phyloP scores from a whole-genome alignment of 2,797 vertebrate species.

The Crocodylus rhombifer region DNA sequence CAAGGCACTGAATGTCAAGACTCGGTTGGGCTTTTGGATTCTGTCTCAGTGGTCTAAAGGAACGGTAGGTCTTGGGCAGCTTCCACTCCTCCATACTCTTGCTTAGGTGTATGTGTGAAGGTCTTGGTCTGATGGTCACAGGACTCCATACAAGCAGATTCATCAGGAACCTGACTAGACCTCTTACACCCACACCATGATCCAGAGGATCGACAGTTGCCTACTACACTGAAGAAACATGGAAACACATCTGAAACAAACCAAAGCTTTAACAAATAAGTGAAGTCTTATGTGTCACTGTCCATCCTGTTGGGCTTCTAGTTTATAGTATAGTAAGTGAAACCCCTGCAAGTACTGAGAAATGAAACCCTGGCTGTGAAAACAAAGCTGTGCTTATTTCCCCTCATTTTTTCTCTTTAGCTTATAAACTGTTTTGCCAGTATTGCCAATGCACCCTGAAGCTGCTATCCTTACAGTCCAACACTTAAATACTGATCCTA shows the following conservation, averaged over 20 bases:
- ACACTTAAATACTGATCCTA: neutral
- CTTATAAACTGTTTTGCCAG: neutral
- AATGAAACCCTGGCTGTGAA: neutral
- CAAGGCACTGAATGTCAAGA: too few relatives aligned
- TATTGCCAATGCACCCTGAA: neutral
- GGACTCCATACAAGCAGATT: too few relatives aligned
- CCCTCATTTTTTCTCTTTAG: neutral
- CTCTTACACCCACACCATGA: too few relatives aligned
- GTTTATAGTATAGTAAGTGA: neutral
- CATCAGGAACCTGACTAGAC: too few relatives aligned
- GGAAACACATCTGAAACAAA: conserved; percentile 57
- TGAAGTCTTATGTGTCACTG: neutral
- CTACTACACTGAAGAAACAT: neutral
- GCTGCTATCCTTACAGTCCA: neutral
- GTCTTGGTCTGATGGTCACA: too few relatives aligned
- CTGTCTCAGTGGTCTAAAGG: too few relatives aligned
- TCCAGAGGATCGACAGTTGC: too few relatives aligned
- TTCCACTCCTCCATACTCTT: too few relatives aligned
- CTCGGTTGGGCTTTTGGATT: too few relatives aligned
- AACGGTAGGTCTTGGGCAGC: too few relatives aligned
- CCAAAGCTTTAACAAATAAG: neutral
- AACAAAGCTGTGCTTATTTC: neutral
- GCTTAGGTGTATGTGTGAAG: too few relatives aligned
- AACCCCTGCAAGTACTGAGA: neutral
- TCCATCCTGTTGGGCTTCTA: neutral